phyloP scores from a whole-genome alignment of 2,797 vertebrate genomes.

The Pristis pectinata region DNA sequence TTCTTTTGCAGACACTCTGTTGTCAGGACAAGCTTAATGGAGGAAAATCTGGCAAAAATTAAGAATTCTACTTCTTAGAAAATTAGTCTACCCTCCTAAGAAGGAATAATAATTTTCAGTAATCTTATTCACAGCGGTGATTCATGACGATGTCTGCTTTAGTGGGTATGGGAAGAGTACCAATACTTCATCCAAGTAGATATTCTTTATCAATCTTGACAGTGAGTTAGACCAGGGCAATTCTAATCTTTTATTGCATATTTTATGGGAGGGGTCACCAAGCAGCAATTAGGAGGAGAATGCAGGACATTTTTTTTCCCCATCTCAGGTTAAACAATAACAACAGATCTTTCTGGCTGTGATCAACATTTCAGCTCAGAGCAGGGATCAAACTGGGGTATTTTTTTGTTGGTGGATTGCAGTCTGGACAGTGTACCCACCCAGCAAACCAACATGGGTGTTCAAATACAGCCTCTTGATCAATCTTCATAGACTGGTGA shows the following conservation, averaged over 20 bases:
- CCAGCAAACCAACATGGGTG: background rate
- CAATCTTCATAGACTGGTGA: background rate
- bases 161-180: background rate
- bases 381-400: background rate
- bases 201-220: background rate
- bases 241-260: background rate
- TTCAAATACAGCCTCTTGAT: background rate
- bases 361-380: background rate
- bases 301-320: background rate
- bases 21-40: background rate
- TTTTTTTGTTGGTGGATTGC: background rate
- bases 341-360: background rate
- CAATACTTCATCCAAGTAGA: background rate
- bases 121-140: background rate
- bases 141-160: background rate
- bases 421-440: no score
- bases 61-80: no score
- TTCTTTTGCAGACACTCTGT: background rate
- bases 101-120: background rate
- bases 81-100: no score
- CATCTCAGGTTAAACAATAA: background rate
- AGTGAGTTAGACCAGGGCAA: background rate
- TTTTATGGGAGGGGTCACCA: background rate
- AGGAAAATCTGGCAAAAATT: background rate
- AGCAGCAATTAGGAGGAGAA: background rate